Base-by-base conservation (phyloP, 2,113 vertebrate species). In the Prunella himalayana region DNA sequence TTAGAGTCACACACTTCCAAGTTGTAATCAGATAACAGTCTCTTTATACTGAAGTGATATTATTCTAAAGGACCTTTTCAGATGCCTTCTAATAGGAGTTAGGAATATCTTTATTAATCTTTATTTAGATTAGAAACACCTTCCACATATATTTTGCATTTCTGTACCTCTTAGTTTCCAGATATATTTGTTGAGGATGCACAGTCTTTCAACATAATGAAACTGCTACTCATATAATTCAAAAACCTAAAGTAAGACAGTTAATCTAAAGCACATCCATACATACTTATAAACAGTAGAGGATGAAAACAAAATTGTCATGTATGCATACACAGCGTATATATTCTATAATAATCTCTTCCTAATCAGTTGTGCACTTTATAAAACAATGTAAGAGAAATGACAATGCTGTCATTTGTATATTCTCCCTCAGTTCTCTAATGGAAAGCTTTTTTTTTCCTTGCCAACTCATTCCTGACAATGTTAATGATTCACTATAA, bases 401-500 rank as follows among this genome's bases (percentile, higher is more conserved):
- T 98, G 97, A 97, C 97, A 98, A 97, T 97, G 95, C 98, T 98
- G 98, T 98, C 98, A 98, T 98, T 98, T 98, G 98, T 98, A 94
- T 98, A 98, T 98, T 97, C 96, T 93, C 85, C 92, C 90, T 97
- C 97, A 95, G 97, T 98, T 98, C 97, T 97, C 97, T 98, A 98
- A 98, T 97, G 97, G 98, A 98, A 98, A 98, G 96, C 97, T 98
- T 97, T 98, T 98, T 96, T 98, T 97, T 90, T 90, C 98, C 98
- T 98, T 98, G 98, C 98, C 98, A 98, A 98, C 98, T 99, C 99
- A 98, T 98, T 99, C 98, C 99, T 99, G 99, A 99, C 99, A 99
- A 98, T 98, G 98, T 99, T 99, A 99, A 99, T 99, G 99, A 99
- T 99, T 99, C 98, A 98, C 98, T 98, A 98, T 98, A 98, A 98